Percentiles rank a stretch among this genome's conserved stretches.
Evolutionary conservation across 2,797 vertebrate genomes (phyloP).

Genomic region (Lithobates sylvaticus): DNA sequence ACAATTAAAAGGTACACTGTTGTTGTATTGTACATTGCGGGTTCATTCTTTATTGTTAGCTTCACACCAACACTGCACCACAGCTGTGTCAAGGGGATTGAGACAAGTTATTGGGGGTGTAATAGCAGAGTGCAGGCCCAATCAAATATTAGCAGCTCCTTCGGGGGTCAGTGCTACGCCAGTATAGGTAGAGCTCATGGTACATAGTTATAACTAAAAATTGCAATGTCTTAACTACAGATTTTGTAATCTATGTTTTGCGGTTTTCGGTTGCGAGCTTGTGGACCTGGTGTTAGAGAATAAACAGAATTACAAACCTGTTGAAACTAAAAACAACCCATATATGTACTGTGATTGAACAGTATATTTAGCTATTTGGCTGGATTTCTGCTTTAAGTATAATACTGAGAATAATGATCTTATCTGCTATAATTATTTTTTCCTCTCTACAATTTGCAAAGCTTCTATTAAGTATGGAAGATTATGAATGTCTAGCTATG

Average conservation of each 20-base stretch:
- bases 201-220: too few species aligned
- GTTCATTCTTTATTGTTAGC: too few species aligned
- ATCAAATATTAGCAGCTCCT: too few species aligned
- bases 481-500: constrained; percentile 9
- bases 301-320: not conserved
- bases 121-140: too few species aligned
- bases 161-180: too few species aligned
- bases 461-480: not conserved
- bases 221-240: too few species aligned
- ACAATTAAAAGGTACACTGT: too few species aligned
- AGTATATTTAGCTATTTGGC: not conserved
- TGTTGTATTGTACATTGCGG: too few species aligned
- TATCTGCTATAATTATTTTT: constrained; percentile 8
- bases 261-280: not conserved
- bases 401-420: constrained; percentile 7
- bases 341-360: not conserved
- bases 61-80: too few species aligned
- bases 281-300: not conserved
- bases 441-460: not conserved
- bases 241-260: not conserved
- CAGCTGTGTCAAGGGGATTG: too few species aligned
- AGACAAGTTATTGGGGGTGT: too few species aligned
- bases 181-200: too few species aligned
- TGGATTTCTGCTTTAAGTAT: not conserved
- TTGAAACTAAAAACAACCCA: not conserved